These are phyloP conservation scores for Chionodraco myersi DNA, from an alignment of 2,113 vertebrate genomes.

Conservation along the genomic window DNA sequence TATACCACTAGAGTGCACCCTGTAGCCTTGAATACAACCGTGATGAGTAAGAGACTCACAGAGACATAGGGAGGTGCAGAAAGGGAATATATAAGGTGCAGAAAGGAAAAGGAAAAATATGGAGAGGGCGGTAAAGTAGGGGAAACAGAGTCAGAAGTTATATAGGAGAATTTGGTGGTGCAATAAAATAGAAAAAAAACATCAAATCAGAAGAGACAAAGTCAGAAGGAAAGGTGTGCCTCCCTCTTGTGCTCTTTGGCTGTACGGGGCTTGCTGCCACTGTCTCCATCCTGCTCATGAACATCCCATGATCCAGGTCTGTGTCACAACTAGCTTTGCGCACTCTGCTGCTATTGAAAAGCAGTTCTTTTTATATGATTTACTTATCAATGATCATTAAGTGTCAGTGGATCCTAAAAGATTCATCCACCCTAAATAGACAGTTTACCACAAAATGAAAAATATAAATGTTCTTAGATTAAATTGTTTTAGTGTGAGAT, in stretches of 20 bases:
- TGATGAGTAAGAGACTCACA: conserved; percentile 21
- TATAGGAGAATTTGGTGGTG: neutral
- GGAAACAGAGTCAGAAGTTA: conserved; percentile 6
- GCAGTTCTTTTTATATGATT: conserved; percentile 3
- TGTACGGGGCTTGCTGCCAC: conserved; percentile 36
- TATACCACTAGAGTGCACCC: conserved; percentile 74
- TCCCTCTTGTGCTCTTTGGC: neutral
- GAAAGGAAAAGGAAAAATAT: neutral
- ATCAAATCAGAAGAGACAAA: conserved; percentile 16
- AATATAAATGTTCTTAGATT: too few relatives aligned
- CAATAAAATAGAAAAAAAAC: conserved; percentile 13
- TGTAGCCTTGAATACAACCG: conserved; percentile 56
- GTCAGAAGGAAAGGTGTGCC: conserved; percentile 13
- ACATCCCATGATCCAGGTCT: conserved; percentile 19
- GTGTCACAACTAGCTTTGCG: conserved; percentile 20
- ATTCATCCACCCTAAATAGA: neutral
- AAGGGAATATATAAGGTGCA: conserved; percentile 3
- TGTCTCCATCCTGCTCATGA: conserved; percentile 17
- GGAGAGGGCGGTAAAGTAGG: conserved; percentile 4
- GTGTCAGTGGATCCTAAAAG: conserved; percentile 15
- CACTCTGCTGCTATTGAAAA: conserved; percentile 19
- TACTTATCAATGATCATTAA: neutral
- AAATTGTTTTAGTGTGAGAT: too few relatives aligned
- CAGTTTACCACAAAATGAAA: too few relatives aligned
- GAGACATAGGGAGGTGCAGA: neutral